Evolutionary conservation across 1,140 invertebrate genomes (phyloP).

Genomic region (Drosophila saltans): DNA sequence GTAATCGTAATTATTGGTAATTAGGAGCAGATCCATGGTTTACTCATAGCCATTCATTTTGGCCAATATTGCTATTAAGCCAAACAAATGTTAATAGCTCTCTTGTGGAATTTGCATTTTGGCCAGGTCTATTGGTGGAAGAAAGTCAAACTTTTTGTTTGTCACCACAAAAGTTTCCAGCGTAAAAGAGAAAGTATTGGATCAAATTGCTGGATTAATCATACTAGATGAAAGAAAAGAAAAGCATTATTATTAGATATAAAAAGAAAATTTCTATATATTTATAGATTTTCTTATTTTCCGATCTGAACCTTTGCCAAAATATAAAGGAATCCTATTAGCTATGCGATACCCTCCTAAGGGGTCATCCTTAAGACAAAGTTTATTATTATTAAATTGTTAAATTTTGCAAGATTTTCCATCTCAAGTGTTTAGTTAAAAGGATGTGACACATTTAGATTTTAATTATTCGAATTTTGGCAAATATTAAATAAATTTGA

Average conservation of each 20-base stretch:
- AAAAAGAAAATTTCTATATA: no score
- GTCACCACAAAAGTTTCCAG: conserved; percentile 27
- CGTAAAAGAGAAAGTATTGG: conserved; percentile 54
- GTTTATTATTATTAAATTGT: no score
- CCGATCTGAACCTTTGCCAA: no score
- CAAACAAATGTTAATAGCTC: conserved; percentile 38
- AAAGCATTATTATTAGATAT: no score
- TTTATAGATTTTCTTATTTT: no score
- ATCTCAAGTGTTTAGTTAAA: no score
- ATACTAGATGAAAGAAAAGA: neutral
- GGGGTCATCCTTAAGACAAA: no score
- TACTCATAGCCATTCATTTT: conserved; percentile 8
- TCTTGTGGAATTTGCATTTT: conserved; percentile 50
- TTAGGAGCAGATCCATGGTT: conserved; percentile 47
- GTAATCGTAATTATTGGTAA: conserved; percentile 55
- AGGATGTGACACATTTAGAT: no score
- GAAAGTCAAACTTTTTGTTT: conserved; percentile 43
- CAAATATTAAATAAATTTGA: neutral
- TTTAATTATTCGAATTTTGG: no score
- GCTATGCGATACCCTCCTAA: no score
- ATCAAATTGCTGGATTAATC: conserved; percentile 9
- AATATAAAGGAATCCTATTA: no score
- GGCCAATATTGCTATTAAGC: neutral
- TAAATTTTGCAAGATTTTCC: no score
- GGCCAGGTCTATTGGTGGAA: conserved; percentile 13